These are phyloP conservation scores for Graphium colonna DNA, from an alignment of 2,888 invertebrate genomes.

Conservation along the genomic window DNA sequence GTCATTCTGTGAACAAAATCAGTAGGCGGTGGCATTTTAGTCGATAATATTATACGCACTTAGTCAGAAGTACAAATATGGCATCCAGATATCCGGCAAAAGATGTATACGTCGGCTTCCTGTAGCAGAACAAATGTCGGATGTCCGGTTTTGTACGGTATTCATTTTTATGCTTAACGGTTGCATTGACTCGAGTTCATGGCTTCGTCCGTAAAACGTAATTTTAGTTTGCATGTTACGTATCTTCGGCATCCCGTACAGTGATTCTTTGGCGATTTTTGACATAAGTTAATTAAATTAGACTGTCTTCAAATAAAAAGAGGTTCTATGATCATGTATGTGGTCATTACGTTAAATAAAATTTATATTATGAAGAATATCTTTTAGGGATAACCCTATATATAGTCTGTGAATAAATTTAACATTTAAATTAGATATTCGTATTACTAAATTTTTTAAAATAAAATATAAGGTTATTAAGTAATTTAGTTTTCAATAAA, in stretches of 20 bases:
- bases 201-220: not conserved
- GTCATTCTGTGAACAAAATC: constrained; percentile 2
- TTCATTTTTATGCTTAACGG: constrained; percentile 4
- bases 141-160: constrained; percentile 21
- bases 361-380: no score
- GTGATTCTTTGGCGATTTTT: no score
- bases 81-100: constrained; percentile 14
- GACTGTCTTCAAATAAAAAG: no score
- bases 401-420: no score
- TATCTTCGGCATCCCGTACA: not conserved
- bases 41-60: not conserved
- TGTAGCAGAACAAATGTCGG: constrained; percentile 14
- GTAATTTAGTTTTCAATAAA: not conserved
- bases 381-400: no score
- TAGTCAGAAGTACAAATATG: constrained; percentile 16
- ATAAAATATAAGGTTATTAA: no score
- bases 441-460: no score
- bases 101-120: constrained; percentile 11
- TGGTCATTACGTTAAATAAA: not conserved
- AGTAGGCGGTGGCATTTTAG: not conserved
- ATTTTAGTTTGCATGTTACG: not conserved
- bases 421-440: no score
- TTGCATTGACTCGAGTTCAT: not conserved
- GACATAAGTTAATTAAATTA: no score
- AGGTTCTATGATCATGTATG: not conserved